Evolutionary conservation across 2,113 vertebrate species (phyloP), one percentile per base, ranked within the genome.

Genomic region (Channa argus): DNA sequence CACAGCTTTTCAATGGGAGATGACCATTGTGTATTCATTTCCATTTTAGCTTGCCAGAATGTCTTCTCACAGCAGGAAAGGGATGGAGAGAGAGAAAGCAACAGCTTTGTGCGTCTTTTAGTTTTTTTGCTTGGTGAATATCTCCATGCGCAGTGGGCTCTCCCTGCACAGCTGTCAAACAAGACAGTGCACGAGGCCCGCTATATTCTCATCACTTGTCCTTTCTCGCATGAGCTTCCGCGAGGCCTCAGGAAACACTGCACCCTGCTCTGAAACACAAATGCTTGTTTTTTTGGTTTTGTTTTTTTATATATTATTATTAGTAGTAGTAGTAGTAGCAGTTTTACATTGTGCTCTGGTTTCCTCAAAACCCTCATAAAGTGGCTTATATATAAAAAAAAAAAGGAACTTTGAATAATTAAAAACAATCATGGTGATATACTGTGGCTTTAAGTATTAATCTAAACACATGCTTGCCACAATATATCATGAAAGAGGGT

Each of bases 41-140:
- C 85, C 90, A 89, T 91, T 93, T 71, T 61, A 58, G 89, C 89
- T 74, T 89, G 91, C 92, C 93, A 93, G 91, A 77, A 90, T 83
- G 85, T 91, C 88, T 88, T 84, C 83, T 89, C 92, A 55, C 91
- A 92, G 92, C 90, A 82, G 90, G 89, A 91, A 76, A 69, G 76
- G 83, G 69, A 87, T 47, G 71, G 61, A 58, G 61, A 52, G 63
- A 37, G 68, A 54, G 15, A 46, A 24, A 67, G 75, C 14, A 58
- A 67, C 79, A 78, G 84, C 80, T 84, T 88, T 88, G 80, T 87
- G 84, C 78, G 79, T 87, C 86, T 86, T 85, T 89, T 65, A 79
- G 50, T 69, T 74, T 79, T 79, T 74, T 79, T 61, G 46, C 58
- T 67, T 43, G 44, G 61, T 83, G 84, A 86, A 80, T 80, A 69